phyloP scores from a whole-genome alignment of 1,140 invertebrate genomes.

The Leucophenga varia region DNA sequence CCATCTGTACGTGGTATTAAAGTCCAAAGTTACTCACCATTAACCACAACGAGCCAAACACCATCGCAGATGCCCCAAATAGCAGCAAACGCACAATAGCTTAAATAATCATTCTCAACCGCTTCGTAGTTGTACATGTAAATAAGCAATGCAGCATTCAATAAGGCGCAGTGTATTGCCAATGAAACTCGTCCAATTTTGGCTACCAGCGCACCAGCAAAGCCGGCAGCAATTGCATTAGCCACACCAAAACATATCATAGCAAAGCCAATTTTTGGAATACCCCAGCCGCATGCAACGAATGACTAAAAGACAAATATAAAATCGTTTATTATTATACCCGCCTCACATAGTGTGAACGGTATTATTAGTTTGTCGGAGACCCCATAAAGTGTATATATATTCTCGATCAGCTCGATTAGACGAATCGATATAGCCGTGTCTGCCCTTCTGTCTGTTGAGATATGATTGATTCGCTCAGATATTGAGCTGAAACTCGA shows the following conservation, averaged over 20 bases:
- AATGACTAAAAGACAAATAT: slow-evolving; percentile 72
- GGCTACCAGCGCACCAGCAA: slow-evolving; percentile 78
- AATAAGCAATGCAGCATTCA: slow-evolving; percentile 70
- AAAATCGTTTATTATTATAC: no score
- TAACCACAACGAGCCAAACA: slow-evolving; percentile 92
- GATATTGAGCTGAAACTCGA: no score
- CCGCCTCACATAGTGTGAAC: no score
- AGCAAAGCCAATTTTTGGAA: slow-evolving; percentile 86
- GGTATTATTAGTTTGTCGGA: no score
- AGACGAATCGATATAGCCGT: no score
- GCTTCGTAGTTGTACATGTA: slow-evolving; percentile 76
- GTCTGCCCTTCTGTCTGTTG: no score
- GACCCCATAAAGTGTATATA: no score
- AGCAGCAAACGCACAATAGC: slow-evolving; percentile 83
- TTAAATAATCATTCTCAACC: slow-evolving; percentile 65
- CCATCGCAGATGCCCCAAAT: slow-evolving; percentile 91
- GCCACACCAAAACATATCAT: slow-evolving; percentile 88
- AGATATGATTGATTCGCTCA: no score
- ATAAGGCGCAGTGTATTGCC: slow-evolving; percentile 73
- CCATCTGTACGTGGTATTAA: no score
- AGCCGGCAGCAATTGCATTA: slow-evolving; percentile 78
- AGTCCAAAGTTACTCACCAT: slow-evolving; percentile 82
- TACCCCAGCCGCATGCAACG: slow-evolving; percentile 85
- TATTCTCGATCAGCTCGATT: no score
- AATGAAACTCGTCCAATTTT: slow-evolving; percentile 69